Percentiles rank a stretch among this genome's conserved stretches.
Evolutionary conservation across 2,888 invertebrate species (phyloP).

Genomic region (Euphydryas editha): DNA sequence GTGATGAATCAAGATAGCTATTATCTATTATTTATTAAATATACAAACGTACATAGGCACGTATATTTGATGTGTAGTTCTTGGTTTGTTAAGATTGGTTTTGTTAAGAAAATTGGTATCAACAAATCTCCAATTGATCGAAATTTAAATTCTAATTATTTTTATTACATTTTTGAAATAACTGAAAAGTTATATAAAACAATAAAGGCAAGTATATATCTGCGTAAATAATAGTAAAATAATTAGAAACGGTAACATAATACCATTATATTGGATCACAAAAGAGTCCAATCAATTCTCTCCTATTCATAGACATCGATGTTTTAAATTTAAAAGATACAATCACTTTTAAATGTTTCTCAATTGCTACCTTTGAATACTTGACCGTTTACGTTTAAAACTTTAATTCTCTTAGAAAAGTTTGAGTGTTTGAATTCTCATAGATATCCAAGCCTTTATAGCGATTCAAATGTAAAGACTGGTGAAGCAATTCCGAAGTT

Average conservation of each 20-base stretch:
- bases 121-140: too few species aligned
- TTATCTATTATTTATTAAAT: too few species aligned
- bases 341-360: not conserved
- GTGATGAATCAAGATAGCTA: too few species aligned
- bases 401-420: conserved; percentile 27
- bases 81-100: too few species aligned
- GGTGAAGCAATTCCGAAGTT: conserved; percentile 30
- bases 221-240: not conserved
- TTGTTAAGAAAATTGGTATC: too few species aligned
- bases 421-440: conserved; percentile 28
- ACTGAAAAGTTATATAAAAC: not conserved
- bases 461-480: conserved; percentile 33
- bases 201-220: not conserved
- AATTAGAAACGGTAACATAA: not conserved
- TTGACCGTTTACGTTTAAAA: conserved; percentile 29
- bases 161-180: too few species aligned
- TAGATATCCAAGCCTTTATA: conserved; percentile 32
- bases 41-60: too few species aligned
- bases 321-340: not conserved
- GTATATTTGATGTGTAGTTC: too few species aligned
- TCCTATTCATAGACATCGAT: not conserved
- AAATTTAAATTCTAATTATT: too few species aligned
- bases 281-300: conserved; percentile 1
- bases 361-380: conserved; percentile 16
- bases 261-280: not conserved